Conservation (phyloP, 2,797 vertebrate genomes). For the Notolabrus celidotus region DNA sequence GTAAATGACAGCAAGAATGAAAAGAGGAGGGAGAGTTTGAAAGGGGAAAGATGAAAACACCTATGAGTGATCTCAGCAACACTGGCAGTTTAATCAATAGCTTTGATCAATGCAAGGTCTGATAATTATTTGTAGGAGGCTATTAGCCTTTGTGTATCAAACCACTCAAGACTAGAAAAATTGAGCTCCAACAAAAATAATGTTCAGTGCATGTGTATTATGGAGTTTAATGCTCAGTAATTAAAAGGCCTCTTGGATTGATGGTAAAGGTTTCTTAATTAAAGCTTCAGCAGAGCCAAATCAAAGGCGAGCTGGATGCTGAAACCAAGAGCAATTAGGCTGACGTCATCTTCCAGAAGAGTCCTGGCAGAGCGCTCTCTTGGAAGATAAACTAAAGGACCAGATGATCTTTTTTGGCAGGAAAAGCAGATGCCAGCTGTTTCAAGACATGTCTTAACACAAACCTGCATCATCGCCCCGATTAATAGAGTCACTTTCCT, state of each 20-base stretch:
- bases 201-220: conserved; percentile 8
- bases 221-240: conserved; percentile 30
- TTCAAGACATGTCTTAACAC: conserved; percentile 14
- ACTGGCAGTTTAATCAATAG: conserved; percentile 23
- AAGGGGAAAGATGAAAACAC: neutral
- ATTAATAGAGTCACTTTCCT: conserved; percentile 92
- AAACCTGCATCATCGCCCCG: conserved; percentile 94
- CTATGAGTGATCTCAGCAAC: conserved; percentile 12
- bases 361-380: conserved; percentile 27
- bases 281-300: conserved; percentile 37
- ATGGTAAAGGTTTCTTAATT: conserved; percentile 43
- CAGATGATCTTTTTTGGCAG: conserved; percentile 38
- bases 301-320: conserved; percentile 37
- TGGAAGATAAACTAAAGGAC: conserved; percentile 36
- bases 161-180: conserved; percentile 29
- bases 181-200: conserved; percentile 24
- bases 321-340: conserved; percentile 43
- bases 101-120: conserved; percentile 23
- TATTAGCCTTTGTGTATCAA: conserved; percentile 24
- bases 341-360: conserved; percentile 38
- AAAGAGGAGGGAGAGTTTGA: neutral
- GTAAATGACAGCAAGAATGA: conserved; percentile 29
- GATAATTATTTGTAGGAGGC: conserved; percentile 30
- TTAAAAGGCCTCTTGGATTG: conserved; percentile 32
- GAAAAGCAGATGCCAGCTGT: conserved; percentile 34